Base-by-base conservation (phyloP, 2,113 vertebrate genomes). In the Callionymus lyra region DNA sequence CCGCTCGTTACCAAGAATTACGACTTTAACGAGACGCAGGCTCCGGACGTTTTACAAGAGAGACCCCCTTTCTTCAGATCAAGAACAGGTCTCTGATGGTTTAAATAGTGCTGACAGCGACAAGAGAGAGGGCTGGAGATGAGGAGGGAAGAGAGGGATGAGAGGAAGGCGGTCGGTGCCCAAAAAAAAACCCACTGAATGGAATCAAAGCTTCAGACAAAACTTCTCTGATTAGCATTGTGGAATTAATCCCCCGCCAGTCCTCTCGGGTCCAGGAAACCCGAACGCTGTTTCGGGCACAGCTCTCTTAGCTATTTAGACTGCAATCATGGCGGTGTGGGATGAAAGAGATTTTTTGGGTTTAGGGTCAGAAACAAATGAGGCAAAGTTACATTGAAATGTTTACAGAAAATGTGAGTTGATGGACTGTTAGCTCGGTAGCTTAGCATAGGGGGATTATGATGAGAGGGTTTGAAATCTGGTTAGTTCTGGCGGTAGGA, bases 201-300 rank as follows among this genome's bases (percentile, higher is more conserved):
- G 51, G 68, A 73, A 76, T 69, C 79, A 67, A 66, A 75, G 77
- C 72, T 65, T 38, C 32, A 57, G 50, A 72, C 64, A 79, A 70
- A 72, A 71, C 21, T 27, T 27, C 21, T 56, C 47, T 79, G 74
- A 74, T 79, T 77, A 77, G 65, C 63, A 53, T 61, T 70, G 66
- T 65, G 59, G 50, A 68, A 74, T 70, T 74, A 74, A 79, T 68
- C 56, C 70, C n/a, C 60, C 65, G 42, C 47, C 34, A 51, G 62
- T 56, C 66, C 41, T 35, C 48, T 55, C 63, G 35, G 58, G 73
- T 56, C 48, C 56, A 50, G 19, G 61, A 57, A 60, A 27, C 21
- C 21, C 21, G 21, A 27, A 8, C 21, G 21, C 21, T 27, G 21
- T 27, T 27, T 27, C 8, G 21, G 21, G 21, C 21, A 27, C 21